Evolutionary conservation across 2,888 invertebrate genomes (phyloP).

Genomic region (Thysanoteuthis rhombus): DNA sequence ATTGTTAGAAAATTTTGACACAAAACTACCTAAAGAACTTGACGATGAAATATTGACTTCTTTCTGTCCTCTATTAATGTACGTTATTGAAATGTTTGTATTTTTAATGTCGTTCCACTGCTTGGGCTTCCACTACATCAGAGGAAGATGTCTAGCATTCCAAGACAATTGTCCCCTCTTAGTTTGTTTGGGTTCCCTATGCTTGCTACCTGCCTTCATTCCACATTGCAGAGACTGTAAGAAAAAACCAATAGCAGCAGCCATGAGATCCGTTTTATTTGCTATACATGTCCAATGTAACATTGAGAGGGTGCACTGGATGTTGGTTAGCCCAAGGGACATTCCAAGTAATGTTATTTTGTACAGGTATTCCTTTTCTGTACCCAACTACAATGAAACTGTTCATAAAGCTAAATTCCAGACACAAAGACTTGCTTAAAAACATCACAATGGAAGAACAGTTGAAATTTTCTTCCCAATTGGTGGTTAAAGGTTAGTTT

Average conservation of each 20-base stretch:
- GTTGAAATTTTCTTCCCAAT: neutral
- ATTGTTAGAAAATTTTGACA: neutral
- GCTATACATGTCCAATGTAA: neutral
- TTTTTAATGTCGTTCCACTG: neutral
- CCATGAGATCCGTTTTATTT: neutral
- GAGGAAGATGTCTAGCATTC: neutral
- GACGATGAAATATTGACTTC: too few species aligned
- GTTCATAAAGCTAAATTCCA: neutral
- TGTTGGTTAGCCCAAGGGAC: neutral
- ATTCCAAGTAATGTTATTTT: neutral
- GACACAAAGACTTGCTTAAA: neutral
- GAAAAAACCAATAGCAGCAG: neutral
- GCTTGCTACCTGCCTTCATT: neutral
- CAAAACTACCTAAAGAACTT: neutral
- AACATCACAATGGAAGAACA: neutral
- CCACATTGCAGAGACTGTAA: neutral
- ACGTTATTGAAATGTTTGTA: neutral
- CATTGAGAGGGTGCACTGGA: neutral
- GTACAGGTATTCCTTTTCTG: neutral
- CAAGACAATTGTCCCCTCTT: neutral
- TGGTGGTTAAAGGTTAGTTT: neutral
- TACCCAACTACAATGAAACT: neutral
- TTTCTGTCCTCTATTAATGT: neutral
- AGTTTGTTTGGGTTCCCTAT: too few species aligned
- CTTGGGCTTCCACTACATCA: neutral